Evolutionary conservation across 2,888 invertebrate genomes (phyloP).

Genomic region (Bellardia bayeri): DNA sequence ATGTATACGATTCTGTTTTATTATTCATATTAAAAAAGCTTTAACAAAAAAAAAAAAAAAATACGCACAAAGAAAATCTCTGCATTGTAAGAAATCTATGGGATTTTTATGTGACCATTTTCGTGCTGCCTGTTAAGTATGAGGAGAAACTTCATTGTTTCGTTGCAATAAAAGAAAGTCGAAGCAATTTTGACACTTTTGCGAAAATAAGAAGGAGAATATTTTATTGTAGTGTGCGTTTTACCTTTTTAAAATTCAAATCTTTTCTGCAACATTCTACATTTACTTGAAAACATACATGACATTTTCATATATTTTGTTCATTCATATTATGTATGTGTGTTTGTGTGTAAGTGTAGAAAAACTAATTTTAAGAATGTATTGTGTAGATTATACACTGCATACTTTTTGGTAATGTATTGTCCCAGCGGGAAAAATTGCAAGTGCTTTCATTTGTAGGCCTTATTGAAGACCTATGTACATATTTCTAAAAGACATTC

Average conservation of each 20-base stretch:
- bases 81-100: constrained; percentile 68
- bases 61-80: constrained; percentile 43
- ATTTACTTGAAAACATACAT: not conserved
- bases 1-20: constrained; percentile 34
- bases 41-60: not conserved
- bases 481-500: too few species aligned
- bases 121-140: constrained; percentile 49
- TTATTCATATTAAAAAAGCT: constrained; percentile 56
- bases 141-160: constrained; percentile 69
- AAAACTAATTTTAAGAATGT: constrained; percentile 65
- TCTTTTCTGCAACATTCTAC: constrained; percentile 45
- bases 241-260: constrained; percentile 66
- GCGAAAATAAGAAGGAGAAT: constrained; percentile 11
- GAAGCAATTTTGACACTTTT: constrained; percentile 58
- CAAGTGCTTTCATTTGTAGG: too few species aligned
- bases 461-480: too few species aligned
- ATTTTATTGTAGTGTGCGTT: constrained; percentile 28
- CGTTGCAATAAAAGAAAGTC: constrained; percentile 55
- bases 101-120: constrained; percentile 72
- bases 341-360: not conserved
- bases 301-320: constrained; percentile 1
- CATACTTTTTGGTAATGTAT: constrained; percentile 1
- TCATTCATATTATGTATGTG: too few species aligned
- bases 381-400: constrained; percentile 50
- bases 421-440: too few species aligned